A percentile compares a stretch with the other conserved stretches of the same genome.
These are phyloP conservation scores for Hydroisotoma schaefferi DNA, from an alignment of 2,888 invertebrate species.

Conservation along the genomic window DNA sequence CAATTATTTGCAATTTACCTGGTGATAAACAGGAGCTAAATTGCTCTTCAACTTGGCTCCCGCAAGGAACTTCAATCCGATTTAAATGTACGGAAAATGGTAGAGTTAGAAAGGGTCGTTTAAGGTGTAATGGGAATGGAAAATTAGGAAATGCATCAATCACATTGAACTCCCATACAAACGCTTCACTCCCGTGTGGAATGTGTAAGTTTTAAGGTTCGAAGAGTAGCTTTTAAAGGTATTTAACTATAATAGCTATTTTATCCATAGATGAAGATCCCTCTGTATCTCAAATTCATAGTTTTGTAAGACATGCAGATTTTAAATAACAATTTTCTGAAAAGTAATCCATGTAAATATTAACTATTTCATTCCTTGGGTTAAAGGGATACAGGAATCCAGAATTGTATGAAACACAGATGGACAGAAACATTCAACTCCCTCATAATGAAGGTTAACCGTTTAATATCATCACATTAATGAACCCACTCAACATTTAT, in stretches of 20 bases:
- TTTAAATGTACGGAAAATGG: conserved; percentile 20
- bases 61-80: conserved; percentile 22
- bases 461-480: neutral
- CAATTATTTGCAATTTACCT: conserved; percentile 20
- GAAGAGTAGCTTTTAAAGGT: neutral
- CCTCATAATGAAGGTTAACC: too few species aligned
- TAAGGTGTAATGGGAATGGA: conserved; percentile 19
- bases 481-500: neutral
- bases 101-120: conserved; percentile 13
- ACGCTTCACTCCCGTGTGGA: conserved; percentile 24
- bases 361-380: too few species aligned
- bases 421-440: neutral
- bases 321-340: neutral
- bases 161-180: neutral
- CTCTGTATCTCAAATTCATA: conserved; percentile 11
- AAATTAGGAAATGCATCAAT: neutral
- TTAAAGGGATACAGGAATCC: neutral
- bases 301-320: conserved; percentile 9
- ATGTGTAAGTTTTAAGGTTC: conserved; percentile 18
- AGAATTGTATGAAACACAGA: too few species aligned
- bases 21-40: conserved; percentile 5
- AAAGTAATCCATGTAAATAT: too few species aligned
- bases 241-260: neutral
- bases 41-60: conserved; percentile 31
- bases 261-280: conserved; percentile 3